Base-by-base conservation (phyloP, 1,140 invertebrate species). In the Nasonia longicornis region DNA sequence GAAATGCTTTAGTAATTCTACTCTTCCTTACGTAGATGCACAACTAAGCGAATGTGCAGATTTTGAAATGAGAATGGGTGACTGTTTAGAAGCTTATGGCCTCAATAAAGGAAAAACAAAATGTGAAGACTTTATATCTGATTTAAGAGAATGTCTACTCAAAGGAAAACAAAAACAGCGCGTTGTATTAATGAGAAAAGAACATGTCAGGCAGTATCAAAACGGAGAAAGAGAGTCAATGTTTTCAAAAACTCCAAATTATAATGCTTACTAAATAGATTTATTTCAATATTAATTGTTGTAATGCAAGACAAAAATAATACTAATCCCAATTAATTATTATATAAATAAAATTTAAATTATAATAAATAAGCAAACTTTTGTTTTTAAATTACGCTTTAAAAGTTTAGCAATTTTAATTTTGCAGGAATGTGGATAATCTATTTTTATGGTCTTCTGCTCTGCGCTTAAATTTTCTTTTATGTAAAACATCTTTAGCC, bases 41-140 rank as follows among this genome's bases (percentile, higher is more conserved):
- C 81, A 82, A 48, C 20, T 74, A 4, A 26, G 12, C 14, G 16
- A 26, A 16, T 83, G 82, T 75, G 78, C 67, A 80, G 38, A 79
- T 72, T 83, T 83, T 73, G 77, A 83, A 77, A 80, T 83, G 78
- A 64, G 77, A 22, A 45, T 75, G 67, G 42, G n/a, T 6, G 82
- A 83, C 38, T 83, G 82, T 29, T 52, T 83, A 7, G 82, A 83
- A 38, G 82, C 78, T 14, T 83, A 83, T 73, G 82, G 82, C 4
- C 0, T 67, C 0, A 2, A 48, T n/a, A 76, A 71, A 38, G 82
- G 82, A 72, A 35, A 48, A 16, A 3, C 48, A 38, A 77, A 83
- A 64, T 83, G 82, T 73, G 6, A 52, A 52, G 82, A 83, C 52
- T 77, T 70, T 35, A 35, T 83, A 31, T 11, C 72, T 35, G 82